phyloP scores from a whole-genome alignment of 2,888 invertebrate genomes.

The Scrobipalpa atriplicella region DNA sequence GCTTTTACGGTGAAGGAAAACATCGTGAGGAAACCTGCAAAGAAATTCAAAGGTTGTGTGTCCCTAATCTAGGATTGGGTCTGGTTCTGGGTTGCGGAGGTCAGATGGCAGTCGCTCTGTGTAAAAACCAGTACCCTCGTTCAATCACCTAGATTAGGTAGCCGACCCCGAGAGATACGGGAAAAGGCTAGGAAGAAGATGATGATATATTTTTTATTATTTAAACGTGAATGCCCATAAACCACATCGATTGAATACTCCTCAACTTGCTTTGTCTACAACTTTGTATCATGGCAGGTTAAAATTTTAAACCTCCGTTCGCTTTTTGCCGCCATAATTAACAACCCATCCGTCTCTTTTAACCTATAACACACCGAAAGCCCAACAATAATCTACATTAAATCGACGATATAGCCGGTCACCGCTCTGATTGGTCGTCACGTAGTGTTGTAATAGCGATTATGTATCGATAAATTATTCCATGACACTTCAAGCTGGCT shows the following conservation, averaged over 20 bases:
- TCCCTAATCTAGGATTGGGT: too few relatives aligned
- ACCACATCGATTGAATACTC: background rate
- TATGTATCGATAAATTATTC: background rate
- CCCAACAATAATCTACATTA: constrained; percentile 4
- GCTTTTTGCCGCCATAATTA: constrained; percentile 6
- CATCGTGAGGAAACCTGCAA: too few relatives aligned
- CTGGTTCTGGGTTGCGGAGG: too few relatives aligned
- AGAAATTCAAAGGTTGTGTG: too few relatives aligned
- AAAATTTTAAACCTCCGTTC: background rate
- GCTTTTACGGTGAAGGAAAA: too few relatives aligned
- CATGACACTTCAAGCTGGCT: background rate
- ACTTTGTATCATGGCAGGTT: background rate
- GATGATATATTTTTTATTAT: too few relatives aligned
- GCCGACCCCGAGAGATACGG: too few relatives aligned
- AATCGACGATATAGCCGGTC: constrained; percentile 9
- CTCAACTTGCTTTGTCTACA: background rate
- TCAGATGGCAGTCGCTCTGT: too few relatives aligned
- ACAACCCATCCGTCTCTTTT: constrained; percentile 17
- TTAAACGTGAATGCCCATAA: background rate
- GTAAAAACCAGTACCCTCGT: too few relatives aligned
- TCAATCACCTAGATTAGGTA: too few relatives aligned
- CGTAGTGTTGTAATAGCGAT: background rate
- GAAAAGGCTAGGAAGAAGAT: too few relatives aligned
- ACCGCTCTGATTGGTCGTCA: constrained; percentile 12
- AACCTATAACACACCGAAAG: constrained; percentile 6